phyloP scores from a whole-genome alignment of 2,113 vertebrate genomes.

The Montifringilla adamsi region DNA sequence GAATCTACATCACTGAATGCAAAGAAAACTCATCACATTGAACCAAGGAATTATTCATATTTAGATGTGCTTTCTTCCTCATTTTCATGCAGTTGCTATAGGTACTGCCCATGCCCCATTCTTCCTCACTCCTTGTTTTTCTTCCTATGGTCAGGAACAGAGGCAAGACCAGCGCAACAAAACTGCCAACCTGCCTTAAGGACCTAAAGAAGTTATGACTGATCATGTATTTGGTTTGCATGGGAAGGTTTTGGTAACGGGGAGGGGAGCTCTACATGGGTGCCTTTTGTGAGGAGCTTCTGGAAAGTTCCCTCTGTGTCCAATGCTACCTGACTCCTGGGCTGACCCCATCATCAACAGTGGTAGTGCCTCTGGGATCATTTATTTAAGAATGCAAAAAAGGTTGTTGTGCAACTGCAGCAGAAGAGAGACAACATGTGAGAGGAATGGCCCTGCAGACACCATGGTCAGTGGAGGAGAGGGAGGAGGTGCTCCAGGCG shows the following conservation, averaged over 20 bases:
- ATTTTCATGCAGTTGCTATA: constrained; percentile 7
- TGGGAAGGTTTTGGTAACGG: background rate
- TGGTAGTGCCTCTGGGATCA: background rate
- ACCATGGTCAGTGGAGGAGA: background rate
- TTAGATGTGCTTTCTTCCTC: background rate
- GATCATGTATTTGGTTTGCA: background rate
- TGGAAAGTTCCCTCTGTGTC: background rate
- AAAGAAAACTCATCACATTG: background rate
- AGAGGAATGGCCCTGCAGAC: background rate
- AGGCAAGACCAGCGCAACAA: background rate
- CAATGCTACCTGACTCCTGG: background rate
- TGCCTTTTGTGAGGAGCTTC: background rate
- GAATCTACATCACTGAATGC: background rate
- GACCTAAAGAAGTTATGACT: background rate
- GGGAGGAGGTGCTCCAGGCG: background rate
- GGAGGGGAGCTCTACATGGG: background rate
- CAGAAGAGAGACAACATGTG: background rate
- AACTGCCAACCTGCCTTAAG: background rate
- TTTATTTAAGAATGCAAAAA: background rate
- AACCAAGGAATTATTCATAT: background rate
- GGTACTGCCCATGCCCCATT: background rate
- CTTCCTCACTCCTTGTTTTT: background rate
- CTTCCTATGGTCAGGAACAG: background rate
- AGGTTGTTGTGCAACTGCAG: background rate
- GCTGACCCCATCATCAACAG: background rate